Evolutionary conservation across 2,888 invertebrate genomes (phyloP).

Genomic region (Chalcis sispes): DNA sequence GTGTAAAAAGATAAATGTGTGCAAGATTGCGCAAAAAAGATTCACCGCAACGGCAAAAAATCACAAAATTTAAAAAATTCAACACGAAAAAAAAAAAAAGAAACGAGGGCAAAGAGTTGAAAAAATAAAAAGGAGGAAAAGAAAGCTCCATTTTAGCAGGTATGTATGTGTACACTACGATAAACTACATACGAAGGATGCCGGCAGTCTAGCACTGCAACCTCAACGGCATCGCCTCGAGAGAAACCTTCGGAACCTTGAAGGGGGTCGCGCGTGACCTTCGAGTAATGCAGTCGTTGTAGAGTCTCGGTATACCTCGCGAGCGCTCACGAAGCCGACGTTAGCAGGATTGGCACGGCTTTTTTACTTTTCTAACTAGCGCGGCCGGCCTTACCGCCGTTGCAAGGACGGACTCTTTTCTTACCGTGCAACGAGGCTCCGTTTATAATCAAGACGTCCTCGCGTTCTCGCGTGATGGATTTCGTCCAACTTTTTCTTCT

Average conservation of each 20-base stretch:
- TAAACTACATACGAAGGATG: conserved; percentile 28
- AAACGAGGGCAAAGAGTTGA: too few relatives aligned
- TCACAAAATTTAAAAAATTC: too few relatives aligned
- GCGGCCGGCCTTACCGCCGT: too few relatives aligned
- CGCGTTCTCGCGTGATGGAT: conserved; percentile 37
- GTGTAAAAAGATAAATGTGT: too few relatives aligned
- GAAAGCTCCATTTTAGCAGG: too few relatives aligned
- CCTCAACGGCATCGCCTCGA: conserved; percentile 57
- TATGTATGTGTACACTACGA: too few relatives aligned
- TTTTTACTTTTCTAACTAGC: conserved; percentile 50
- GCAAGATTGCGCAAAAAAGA: too few relatives aligned
- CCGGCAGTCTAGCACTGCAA: conserved; percentile 53
- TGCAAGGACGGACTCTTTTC: conserved; percentile 49
- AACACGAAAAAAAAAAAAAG: too few relatives aligned
- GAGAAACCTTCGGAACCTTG: conserved; percentile 54
- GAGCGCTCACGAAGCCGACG: conserved; percentile 1
- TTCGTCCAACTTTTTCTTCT: conserved; percentile 44
- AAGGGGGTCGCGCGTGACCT: conserved; percentile 51
- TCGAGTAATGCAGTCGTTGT: conserved; percentile 55
- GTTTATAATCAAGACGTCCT: conserved; percentile 30
- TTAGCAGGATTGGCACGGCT: conserved; percentile 45
- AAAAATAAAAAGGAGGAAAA: too few relatives aligned
- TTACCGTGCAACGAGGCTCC: too few relatives aligned
- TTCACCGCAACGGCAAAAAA: too few relatives aligned
- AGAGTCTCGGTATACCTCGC: too few relatives aligned